Percentiles rank a stretch among this genome's conserved stretches.
phyloP scores from a whole-genome alignment of 2,113 vertebrate genomes.

The Trochalopteron elliotii region DNA sequence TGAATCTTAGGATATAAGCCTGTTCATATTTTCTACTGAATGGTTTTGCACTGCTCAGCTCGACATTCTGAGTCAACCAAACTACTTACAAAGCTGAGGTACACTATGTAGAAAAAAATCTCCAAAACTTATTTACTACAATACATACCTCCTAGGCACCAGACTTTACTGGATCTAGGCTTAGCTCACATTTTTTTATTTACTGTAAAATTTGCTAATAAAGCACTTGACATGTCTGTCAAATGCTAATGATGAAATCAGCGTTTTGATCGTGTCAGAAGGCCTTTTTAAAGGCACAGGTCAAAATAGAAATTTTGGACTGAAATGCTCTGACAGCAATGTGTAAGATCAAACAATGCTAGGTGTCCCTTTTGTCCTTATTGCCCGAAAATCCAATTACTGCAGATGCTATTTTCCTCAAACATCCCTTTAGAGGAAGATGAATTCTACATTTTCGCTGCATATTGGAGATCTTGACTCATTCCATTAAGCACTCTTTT shows the following conservation, averaged over 20 bases:
- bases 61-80: background rate
- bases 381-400: background rate
- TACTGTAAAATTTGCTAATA: background rate
- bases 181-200: background rate
- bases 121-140: background rate
- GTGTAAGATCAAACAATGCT: background rate
- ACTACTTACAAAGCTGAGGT: background rate
- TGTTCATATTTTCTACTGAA: background rate
- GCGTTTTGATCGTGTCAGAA: background rate
- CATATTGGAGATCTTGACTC: background rate
- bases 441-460: background rate
- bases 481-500: background rate
- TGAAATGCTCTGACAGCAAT: background rate
- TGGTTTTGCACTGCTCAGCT: background rate
- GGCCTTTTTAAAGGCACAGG: background rate
- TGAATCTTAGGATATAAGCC: background rate
- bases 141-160: background rate
- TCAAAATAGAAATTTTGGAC: background rate
- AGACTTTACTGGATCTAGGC: background rate
- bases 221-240: background rate
- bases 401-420: background rate
- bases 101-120: background rate
- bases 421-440: background rate
- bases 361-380: background rate
- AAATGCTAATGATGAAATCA: background rate